These are phyloP conservation scores for Tanypteryx hageni DNA, from an alignment of 2,888 invertebrate species.

Conservation along the genomic window DNA sequence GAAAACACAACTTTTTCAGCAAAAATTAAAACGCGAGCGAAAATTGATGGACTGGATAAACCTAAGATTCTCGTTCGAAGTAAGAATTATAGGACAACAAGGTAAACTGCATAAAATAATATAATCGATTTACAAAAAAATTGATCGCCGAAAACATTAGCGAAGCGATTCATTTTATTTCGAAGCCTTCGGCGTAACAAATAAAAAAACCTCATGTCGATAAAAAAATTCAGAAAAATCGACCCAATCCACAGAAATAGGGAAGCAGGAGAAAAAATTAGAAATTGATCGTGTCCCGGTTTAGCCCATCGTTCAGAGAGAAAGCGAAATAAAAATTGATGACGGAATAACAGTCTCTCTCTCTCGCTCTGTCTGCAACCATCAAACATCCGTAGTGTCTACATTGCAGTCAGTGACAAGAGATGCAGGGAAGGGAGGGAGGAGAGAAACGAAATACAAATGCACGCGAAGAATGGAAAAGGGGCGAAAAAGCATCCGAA, in stretches of 20 bases:
- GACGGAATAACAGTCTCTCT: constrained; percentile 37
- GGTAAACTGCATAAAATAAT: too few relatives aligned
- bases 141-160: constrained; percentile 33
- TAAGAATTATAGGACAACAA: too few relatives aligned
- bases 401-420: neutral
- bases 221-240: constrained; percentile 46
- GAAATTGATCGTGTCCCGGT: constrained; percentile 57
- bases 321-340: constrained; percentile 21
- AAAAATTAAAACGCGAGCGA: too few relatives aligned
- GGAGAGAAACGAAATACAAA: neutral
- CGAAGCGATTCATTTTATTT: constrained; percentile 31
- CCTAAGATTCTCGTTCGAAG: too few relatives aligned
- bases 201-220: neutral
- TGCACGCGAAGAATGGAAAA: neutral
- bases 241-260: neutral
- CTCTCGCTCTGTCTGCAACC: neutral
- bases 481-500: neutral
- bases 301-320: constrained; percentile 40
- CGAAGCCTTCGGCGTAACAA: neutral
- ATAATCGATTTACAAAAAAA: too few relatives aligned
- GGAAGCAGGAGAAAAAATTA: constrained; percentile 17
- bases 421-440: neutral
- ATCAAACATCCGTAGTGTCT: neutral
- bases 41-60: too few relatives aligned
- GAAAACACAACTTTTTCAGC: too few relatives aligned